Evolutionary conservation across 2,113 vertebrate species (phyloP), one percentile per base, ranked within the genome.

Genomic region (Progne subis): DNA sequence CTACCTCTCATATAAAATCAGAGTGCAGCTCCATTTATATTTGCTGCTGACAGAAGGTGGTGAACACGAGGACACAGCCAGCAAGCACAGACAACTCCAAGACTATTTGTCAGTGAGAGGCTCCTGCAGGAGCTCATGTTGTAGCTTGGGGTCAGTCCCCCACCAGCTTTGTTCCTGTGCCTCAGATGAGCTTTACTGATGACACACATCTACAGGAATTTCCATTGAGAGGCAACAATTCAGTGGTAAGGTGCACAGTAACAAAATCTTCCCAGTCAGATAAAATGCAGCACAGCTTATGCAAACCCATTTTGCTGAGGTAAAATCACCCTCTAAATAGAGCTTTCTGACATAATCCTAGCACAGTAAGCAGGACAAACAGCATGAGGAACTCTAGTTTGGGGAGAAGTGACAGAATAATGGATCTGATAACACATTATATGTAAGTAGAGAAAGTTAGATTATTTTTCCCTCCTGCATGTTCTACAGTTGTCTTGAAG

Each of bases 201-300:
- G 14, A 39, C 41, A 69, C 9, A 25, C 18, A 60, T 11, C 26
- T 8, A 21, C 57, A 69, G 25, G 13, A 23, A 23, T 32, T 94
- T 60, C 49, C 70, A 39, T 39, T 28, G 41, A 18, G 25, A 44
- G 63, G 34, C 32, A 34, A 60, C 0, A 0, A 44, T 11, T 71
- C 64, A 70, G 52, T 20, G 21, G 24, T 25, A 93, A 74, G 2
- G 1, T 1, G 15, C 44, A 43, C 0, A 0, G 12, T 47, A 82
- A 61, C 23, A 91, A 74, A 67, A 76, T 15, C 41, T 32, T 65
- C 50, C 23, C 67, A 37, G 53, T 29, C 70, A 64, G 46, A 56
- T 25, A 41, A 87, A 89, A 82, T 8, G 14, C 56, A 82, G 34
- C 16, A 67, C 43, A 86, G 57, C 24, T 34, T 18, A 77, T 0